phyloP scores from a whole-genome alignment of 2,113 vertebrate genomes.

The Onychostoma macrolepis region DNA sequence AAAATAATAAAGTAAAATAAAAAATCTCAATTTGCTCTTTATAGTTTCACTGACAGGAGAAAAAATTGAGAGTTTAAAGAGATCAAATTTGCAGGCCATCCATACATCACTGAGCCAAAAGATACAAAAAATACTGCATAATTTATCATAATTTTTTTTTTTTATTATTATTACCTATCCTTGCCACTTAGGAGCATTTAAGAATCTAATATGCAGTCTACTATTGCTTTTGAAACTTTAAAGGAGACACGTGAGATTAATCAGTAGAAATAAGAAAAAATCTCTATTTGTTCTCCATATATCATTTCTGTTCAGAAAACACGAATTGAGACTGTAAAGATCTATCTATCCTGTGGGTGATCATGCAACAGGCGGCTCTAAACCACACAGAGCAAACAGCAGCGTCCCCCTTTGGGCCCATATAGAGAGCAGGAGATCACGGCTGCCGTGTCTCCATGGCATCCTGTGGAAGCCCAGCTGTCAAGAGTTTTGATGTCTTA shows the following conservation, averaged over 20 bases:
- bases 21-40: not conserved
- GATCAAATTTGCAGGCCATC: not conserved
- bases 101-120: not conserved
- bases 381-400: not conserved
- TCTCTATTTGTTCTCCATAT: not conserved
- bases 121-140: not conserved
- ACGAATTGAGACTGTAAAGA: not conserved
- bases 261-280: not conserved
- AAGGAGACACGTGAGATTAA: not conserved
- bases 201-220: not conserved
- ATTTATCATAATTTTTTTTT: not conserved
- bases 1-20: not conserved
- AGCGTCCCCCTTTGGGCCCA: not conserved
- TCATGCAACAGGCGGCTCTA: not conserved
- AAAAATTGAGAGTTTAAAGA: not conserved
- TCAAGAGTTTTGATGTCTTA: constrained; percentile 90
- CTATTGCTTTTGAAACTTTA: too few species aligned
- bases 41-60: not conserved
- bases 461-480: constrained; percentile 70
- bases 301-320: not conserved
- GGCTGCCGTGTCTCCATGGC: constrained; percentile 25
- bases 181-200: not conserved
- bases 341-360: not conserved
- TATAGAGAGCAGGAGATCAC: not conserved
- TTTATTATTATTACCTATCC: not conserved